Evolutionary conservation across 1,140 invertebrate species (phyloP).

Genomic region (Phymastichus coffea): DNA sequence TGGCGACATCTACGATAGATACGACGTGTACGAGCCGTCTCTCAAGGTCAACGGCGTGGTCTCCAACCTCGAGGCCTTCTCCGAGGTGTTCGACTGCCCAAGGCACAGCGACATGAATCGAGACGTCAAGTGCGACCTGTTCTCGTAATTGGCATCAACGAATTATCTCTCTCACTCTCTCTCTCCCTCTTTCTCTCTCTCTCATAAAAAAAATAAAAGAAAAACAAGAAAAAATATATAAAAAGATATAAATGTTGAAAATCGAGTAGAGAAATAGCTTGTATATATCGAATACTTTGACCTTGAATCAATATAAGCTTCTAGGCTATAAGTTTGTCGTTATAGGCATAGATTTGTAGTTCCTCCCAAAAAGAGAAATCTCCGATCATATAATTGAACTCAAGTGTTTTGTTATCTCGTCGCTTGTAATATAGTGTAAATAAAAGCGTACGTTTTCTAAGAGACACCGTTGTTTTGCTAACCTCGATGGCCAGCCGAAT

Average conservation of each 20-base stretch:
- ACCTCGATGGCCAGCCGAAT: constrained; percentile 37
- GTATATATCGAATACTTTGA: too few relatives aligned
- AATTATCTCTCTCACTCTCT: too few relatives aligned
- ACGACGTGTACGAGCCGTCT: constrained; percentile 22
- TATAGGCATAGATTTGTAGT: too few relatives aligned
- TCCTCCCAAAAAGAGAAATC: too few relatives aligned
- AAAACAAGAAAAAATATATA: neutral
- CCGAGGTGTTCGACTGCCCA: constrained; percentile 1
- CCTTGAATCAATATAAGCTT: too few relatives aligned
- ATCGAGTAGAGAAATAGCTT: too few relatives aligned
- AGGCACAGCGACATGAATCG: constrained; percentile 6
- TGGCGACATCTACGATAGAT: constrained; percentile 22
- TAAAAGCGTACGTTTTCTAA: neutral
- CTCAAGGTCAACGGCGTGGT: constrained; percentile 20
- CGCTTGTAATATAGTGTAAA: constrained; percentile 20
- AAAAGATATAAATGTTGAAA: too few relatives aligned
- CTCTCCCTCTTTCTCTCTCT: too few relatives aligned
- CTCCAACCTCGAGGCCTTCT: constrained; percentile 15
- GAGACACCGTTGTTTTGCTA: neutral
- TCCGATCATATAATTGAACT: too few relatives aligned
- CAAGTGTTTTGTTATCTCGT: too few relatives aligned
- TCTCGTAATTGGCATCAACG: constrained; percentile 1
- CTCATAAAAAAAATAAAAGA: too few relatives aligned
- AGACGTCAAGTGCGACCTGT: constrained; percentile 18
- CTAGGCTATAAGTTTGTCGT: too few relatives aligned